Evolutionary conservation across 2,888 invertebrate species (phyloP).

Genomic region (Uropetala carovei): DNA sequence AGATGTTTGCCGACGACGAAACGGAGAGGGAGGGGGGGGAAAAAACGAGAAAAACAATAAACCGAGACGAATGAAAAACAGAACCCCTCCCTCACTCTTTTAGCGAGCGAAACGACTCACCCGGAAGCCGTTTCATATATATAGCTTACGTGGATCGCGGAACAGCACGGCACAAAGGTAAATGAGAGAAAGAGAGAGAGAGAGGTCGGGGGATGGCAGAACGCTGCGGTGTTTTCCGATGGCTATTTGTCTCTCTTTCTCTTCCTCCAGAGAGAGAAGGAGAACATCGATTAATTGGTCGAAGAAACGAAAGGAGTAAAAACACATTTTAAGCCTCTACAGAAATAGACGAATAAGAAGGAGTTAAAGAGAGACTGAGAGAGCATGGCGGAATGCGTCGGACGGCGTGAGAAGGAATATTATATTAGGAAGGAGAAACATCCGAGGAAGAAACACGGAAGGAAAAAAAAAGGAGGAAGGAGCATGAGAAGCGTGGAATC

Average conservation of each 20-base stretch:
- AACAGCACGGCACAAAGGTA: background rate
- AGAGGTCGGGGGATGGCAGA: too few relatives aligned
- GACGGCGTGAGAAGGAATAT: background rate
- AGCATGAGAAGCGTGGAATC: background rate
- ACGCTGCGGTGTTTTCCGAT: background rate
- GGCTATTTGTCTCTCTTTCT: conserved; percentile 11
- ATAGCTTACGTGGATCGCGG: background rate
- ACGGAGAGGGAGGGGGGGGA: background rate
- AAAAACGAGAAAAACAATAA: background rate
- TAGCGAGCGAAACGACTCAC: background rate
- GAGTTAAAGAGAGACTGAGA: background rate
- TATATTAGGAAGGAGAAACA: too few relatives aligned
- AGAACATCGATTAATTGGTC: background rate
- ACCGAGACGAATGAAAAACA: conserved; percentile 10
- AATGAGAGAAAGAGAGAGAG: too few relatives aligned
- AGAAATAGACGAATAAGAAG: background rate
- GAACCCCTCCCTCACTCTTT: background rate
- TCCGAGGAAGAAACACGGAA: too few relatives aligned
- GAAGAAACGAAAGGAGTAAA: background rate
- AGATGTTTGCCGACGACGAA: background rate
- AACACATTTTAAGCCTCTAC: background rate
- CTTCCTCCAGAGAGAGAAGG: too few relatives aligned
- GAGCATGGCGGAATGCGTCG: background rate
- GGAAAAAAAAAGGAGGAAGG: background rate
- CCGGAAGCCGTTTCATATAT: conserved; percentile 20